phyloP scores from a whole-genome alignment of 2,888 invertebrate species.

The Coelinius sp. region DNA sequence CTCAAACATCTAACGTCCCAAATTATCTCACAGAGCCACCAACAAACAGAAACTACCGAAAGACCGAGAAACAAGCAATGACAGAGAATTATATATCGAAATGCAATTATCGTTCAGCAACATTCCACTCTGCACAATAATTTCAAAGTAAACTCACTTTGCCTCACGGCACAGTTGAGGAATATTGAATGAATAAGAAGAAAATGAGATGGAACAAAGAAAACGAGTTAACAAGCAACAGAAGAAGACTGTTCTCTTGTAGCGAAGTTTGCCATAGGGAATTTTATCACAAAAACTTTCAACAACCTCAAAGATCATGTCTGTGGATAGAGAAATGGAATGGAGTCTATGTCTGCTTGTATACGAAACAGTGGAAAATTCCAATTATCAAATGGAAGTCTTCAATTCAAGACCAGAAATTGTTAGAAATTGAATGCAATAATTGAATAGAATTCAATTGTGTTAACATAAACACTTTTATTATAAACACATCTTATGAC shows the following conservation, averaged over 20 bases:
- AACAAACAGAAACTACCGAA: no score
- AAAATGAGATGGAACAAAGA: slow-evolving; percentile 21
- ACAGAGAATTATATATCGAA: neutral
- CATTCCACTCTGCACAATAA: neutral
- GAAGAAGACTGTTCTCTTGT: slow-evolving; percentile 36
- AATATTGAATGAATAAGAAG: slow-evolving; percentile 22
- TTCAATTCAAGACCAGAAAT: neutral
- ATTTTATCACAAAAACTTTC: slow-evolving; percentile 53
- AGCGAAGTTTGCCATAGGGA: slow-evolving; percentile 39
- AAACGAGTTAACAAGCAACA: slow-evolving; percentile 37
- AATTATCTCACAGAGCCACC: no score
- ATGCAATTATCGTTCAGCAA: neutral
- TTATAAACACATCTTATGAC: no score
- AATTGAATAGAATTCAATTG: no score
- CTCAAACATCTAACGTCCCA: no score
- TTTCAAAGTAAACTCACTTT: slow-evolving; percentile 1
- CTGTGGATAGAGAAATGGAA: neutral
- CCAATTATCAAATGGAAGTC: neutral
- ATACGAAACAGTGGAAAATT: neutral
- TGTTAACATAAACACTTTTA: no score
- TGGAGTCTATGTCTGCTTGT: neutral
- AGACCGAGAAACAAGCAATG: neutral
- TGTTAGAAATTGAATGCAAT: no score
- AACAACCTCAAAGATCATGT: slow-evolving; percentile 34
- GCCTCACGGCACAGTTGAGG: slow-evolving; percentile 10